These are phyloP conservation scores for Helicoverpa zea DNA, from an alignment of 1,140 invertebrate genomes.

Conservation along the genomic window DNA sequence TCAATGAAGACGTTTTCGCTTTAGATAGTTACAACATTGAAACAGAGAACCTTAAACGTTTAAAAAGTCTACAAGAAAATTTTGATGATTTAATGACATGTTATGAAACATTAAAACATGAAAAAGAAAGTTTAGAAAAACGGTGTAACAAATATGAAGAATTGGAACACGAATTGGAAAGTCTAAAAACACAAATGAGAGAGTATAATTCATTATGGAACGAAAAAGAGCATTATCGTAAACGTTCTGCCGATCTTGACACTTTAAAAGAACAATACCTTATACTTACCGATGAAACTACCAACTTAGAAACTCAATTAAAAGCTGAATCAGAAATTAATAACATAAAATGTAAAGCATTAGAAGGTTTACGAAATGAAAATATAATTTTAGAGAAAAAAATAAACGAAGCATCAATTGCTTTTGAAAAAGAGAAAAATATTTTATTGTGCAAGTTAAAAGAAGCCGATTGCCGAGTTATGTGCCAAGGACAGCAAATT, in stretches of 20 bases:
- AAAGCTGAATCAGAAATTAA: slow-evolving; percentile 79
- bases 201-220: slow-evolving; percentile 77
- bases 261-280: slow-evolving; percentile 76
- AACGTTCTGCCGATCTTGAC: slow-evolving; percentile 76
- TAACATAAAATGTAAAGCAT: slow-evolving; percentile 67
- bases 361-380: slow-evolving; percentile 73
- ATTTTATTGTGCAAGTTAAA: slow-evolving; percentile 75
- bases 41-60: slow-evolving; percentile 70
- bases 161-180: slow-evolving; percentile 73
- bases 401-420: slow-evolving; percentile 68
- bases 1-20: slow-evolving; percentile 56
- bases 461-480: slow-evolving; percentile 78
- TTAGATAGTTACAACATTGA: slow-evolving; percentile 69
- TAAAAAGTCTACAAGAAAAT: slow-evolving; percentile 78
- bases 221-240: slow-evolving; percentile 78
- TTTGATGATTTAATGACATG: slow-evolving; percentile 76
- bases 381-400: slow-evolving; percentile 75
- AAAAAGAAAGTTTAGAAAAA: slow-evolving; percentile 69
- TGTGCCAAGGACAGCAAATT: slow-evolving; percentile 82
- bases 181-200: slow-evolving; percentile 66
- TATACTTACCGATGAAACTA: slow-evolving; percentile 75
- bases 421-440: slow-evolving; percentile 80
- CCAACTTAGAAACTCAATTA: slow-evolving; percentile 74
- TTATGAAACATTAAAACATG: slow-evolving; percentile 78
- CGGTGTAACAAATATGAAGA: slow-evolving; percentile 73